Percentiles rank a stretch among this genome's conserved stretches.
These are phyloP conservation scores for Dasysyrphus albostriatus DNA, from an alignment of 2,888 invertebrate genomes.

Conservation along the genomic window DNA sequence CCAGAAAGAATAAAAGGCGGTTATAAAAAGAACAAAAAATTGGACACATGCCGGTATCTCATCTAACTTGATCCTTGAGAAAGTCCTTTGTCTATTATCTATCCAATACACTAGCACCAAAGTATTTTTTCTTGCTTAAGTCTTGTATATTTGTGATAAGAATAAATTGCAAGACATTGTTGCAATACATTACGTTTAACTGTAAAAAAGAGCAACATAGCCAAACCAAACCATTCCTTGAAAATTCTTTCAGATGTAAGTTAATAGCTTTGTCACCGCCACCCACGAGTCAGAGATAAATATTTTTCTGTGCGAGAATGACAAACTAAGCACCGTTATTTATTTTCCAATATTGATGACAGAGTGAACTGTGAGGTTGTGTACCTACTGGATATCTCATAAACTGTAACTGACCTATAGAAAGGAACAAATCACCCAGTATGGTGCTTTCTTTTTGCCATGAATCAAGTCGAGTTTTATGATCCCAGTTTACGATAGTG, in stretches of 20 bases:
- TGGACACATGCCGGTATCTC: not conserved
- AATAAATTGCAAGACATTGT: slow-evolving; percentile 41
- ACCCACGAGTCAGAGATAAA: slow-evolving; percentile 13
- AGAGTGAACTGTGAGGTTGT: not conserved
- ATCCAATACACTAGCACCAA: not conserved
- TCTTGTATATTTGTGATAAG: slow-evolving; percentile 36
- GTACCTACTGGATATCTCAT: not conserved
- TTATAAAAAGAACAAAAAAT: not conserved
- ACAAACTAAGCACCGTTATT: slow-evolving; percentile 38
- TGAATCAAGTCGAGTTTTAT: not conserved
- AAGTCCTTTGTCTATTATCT: slow-evolving; percentile 24
- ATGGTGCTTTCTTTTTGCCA: not conserved
- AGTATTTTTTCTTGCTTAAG: not conserved
- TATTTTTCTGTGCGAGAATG: slow-evolving; percentile 27
- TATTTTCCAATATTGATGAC: slow-evolving; percentile 31
- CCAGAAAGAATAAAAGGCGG: slow-evolving; percentile 1
- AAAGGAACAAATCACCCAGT: not conserved
- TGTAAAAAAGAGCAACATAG: slow-evolving; percentile 3
- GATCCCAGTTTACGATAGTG: too few species aligned
- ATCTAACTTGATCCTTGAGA: not conserved
- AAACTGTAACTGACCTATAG: not conserved
- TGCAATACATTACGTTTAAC: slow-evolving; percentile 18
- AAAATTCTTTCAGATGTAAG: slow-evolving; percentile 36
- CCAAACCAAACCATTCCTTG: slow-evolving; percentile 1
- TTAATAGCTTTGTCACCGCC: slow-evolving; percentile 25